Percentiles rank a stretch among this genome's conserved stretches.
Evolutionary conservation across 2,113 vertebrate genomes (phyloP).

Genomic region (Raja brachyura): DNA sequence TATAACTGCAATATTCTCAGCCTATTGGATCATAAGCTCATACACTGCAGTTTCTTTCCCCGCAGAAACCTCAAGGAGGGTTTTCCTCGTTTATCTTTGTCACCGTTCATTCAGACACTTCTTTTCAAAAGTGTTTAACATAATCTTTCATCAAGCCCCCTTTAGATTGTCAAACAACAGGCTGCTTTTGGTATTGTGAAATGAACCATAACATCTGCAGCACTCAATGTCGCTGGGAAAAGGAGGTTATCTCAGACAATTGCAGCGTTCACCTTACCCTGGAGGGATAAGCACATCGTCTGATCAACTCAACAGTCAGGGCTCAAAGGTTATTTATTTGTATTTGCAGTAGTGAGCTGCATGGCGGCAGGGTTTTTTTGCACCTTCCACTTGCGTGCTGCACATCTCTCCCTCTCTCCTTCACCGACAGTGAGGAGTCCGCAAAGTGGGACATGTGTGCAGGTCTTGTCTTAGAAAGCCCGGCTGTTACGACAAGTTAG

Average conservation of each 20-base stretch:
- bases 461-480: not conserved
- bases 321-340: conserved; percentile 30
- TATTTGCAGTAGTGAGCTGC: not conserved
- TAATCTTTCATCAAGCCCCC: conserved; percentile 52
- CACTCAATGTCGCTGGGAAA: conserved; percentile 53
- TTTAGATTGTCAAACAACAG: conserved; percentile 52
- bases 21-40: not conserved
- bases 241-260: conserved; percentile 55
- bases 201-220: conserved; percentile 50
- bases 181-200: conserved; percentile 56
- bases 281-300: conserved; percentile 1
- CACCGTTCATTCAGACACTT: conserved; percentile 41
- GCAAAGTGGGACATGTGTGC: not conserved
- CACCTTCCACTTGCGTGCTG: not conserved
- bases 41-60: not conserved
- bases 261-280: conserved; percentile 39
- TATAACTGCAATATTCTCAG: conserved; percentile 27
- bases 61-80: conserved; percentile 39
- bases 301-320: conserved; percentile 22
- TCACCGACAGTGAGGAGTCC: too few species aligned
- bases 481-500: not conserved
- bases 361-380: not conserved
- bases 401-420: not conserved
- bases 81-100: conserved; percentile 46
- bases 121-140: conserved; percentile 53